phyloP scores from a whole-genome alignment of 2,888 invertebrate genomes.

The Apodemia zela region DNA sequence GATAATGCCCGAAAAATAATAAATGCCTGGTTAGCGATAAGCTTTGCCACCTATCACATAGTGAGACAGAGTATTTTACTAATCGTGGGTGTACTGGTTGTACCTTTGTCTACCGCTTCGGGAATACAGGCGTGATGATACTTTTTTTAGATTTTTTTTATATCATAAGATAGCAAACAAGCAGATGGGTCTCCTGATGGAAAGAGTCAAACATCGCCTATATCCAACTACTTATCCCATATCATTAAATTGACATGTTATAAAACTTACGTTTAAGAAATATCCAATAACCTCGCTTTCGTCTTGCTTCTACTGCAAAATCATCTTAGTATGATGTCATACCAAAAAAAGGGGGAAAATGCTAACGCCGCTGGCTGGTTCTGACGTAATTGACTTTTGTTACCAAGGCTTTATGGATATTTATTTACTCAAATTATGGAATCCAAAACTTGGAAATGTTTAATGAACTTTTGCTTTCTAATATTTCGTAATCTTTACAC shows the following conservation, averaged over 20 bases:
- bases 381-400: not conserved
- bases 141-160: too few relatives aligned
- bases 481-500: not conserved
- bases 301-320: not conserved
- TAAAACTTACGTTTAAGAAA: not conserved
- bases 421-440: not conserved
- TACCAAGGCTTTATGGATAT: not conserved
- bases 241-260: not conserved
- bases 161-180: too few relatives aligned
- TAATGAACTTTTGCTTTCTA: not conserved
- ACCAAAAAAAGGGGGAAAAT: not conserved
- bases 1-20: too few relatives aligned
- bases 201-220: too few relatives aligned
- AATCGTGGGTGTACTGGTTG: too few relatives aligned
- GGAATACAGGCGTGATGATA: too few relatives aligned
- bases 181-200: too few relatives aligned
- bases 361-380: not conserved
- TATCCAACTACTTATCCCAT: not conserved
- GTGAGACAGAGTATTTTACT: too few relatives aligned
- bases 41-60: too few relatives aligned
- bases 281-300: not conserved
- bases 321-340: not conserved
- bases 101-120: too few relatives aligned
- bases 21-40: too few relatives aligned
- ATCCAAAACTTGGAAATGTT: not conserved